phyloP scores from a whole-genome alignment of 2,888 invertebrate genomes.

The Tridacna gigas region DNA sequence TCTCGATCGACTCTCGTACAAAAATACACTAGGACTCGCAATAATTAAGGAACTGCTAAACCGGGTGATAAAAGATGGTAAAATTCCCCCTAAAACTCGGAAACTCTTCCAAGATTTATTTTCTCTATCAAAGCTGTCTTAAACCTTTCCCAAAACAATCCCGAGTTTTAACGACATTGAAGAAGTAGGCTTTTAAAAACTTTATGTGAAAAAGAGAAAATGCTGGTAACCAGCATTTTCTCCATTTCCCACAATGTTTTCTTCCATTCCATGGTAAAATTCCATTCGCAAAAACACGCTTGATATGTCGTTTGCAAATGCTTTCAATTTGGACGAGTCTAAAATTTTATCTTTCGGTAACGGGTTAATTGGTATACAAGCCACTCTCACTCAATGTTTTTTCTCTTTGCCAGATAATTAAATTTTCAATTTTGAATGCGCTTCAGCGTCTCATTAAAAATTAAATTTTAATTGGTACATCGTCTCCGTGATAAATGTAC shows the following conservation, averaged over 20 bases:
- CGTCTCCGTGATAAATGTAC: slow-evolving; percentile 23
- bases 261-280: not conserved
- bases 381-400: not conserved
- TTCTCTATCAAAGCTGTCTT: too few species aligned
- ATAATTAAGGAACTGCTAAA: too few species aligned
- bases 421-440: slow-evolving; percentile 23
- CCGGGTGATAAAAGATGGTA: too few species aligned
- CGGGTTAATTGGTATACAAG: slow-evolving; percentile 19
- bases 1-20: too few species aligned
- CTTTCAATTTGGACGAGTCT: not conserved
- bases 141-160: too few species aligned
- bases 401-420: slow-evolving; percentile 20
- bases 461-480: slow-evolving; percentile 39
- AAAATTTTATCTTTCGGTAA: not conserved
- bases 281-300: not conserved
- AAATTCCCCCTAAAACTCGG: too few species aligned
- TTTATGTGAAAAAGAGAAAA: not conserved
- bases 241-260: not conserved
- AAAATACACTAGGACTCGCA: too few species aligned
- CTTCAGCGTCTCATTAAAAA: slow-evolving; percentile 31
- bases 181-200: not conserved
- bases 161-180: too few species aligned
- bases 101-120: too few species aligned
- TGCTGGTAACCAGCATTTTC: not conserved
- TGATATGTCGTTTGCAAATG: not conserved